phyloP scores from a whole-genome alignment of 2,113 vertebrate genomes.

The Protobothrops flavoviridis region DNA sequence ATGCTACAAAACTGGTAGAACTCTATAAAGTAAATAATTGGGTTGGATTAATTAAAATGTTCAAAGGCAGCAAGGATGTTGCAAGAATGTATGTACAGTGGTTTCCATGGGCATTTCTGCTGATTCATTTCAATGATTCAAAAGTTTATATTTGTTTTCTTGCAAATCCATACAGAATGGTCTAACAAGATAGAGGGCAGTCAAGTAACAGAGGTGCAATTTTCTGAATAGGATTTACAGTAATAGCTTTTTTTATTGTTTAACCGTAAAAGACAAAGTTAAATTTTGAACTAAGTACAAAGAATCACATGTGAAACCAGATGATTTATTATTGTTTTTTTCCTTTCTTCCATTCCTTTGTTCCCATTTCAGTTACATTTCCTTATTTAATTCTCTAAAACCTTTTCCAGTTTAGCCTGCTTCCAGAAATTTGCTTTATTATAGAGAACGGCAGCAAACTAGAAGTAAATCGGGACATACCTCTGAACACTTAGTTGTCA shows the following conservation, averaged over 20 bases:
- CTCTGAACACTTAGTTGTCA: not conserved
- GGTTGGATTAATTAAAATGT: conserved; percentile 14
- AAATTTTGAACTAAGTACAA: not conserved
- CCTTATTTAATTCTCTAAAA: not conserved
- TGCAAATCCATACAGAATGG: conserved; percentile 19
- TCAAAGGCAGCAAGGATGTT: not conserved
- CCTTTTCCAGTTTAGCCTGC: not conserved
- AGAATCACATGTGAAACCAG: not conserved
- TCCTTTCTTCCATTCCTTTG: not conserved
- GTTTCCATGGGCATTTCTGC: conserved; percentile 33
- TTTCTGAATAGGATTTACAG: conserved; percentile 6
- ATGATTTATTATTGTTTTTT: not conserved
- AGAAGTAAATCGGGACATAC: not conserved
- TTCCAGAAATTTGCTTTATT: not conserved
- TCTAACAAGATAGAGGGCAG: conserved; percentile 27
- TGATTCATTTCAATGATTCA: conserved; percentile 57
- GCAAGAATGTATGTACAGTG: conserved; percentile 17
- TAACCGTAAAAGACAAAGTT: not conserved
- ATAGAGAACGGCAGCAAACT: not conserved
- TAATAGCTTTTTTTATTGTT: conserved; percentile 9
- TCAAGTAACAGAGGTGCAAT: conserved; percentile 21
- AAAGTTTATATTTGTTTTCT: conserved; percentile 46
- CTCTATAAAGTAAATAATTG: conserved; percentile 35
- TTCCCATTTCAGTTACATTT: not conserved
- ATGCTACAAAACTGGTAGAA: not conserved